Conservation (phyloP, 2,888 invertebrate genomes). For the Ophonus ardosiacus region DNA sequence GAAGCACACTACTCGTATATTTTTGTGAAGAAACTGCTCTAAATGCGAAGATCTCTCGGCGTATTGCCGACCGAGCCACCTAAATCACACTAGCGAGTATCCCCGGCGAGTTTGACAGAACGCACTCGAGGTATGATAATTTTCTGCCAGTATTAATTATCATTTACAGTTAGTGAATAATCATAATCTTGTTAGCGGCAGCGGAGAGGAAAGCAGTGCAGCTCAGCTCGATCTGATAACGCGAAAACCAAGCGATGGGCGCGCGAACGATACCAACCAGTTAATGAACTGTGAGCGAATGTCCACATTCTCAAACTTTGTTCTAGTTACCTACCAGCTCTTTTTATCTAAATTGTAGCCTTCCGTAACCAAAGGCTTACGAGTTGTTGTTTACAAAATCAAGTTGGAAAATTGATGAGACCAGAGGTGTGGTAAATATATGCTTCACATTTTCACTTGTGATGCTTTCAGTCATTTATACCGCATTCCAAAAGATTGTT, state of each 20-base stretch:
- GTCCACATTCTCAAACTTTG: background rate
- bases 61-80: background rate
- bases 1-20: background rate
- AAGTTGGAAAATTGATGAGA: too few species aligned
- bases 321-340: background rate
- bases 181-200: conserved; percentile 51
- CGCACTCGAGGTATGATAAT: conserved; percentile 57
- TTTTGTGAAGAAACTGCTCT: background rate
- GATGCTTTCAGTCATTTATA: too few species aligned
- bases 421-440: too few species aligned
- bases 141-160: conserved; percentile 63
- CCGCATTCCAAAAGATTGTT: too few species aligned
- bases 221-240: conserved; percentile 55
- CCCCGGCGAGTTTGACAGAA: conserved; percentile 27
- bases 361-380: conserved; percentile 11
- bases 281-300: conserved; percentile 49
- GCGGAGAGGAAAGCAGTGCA: conserved; percentile 1
- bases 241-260: conserved; percentile 39
- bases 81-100: conserved; percentile 33
- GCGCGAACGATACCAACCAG: conserved; percentile 21
- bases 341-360: conserved; percentile 23
- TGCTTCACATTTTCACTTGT: too few species aligned
- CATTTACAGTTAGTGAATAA: conserved; percentile 62
- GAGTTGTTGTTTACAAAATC: too few species aligned
- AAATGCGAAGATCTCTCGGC: conserved; percentile 13